Conservation (phyloP, 2,797 vertebrate species). For the Pangasius mekongensis region DNA sequence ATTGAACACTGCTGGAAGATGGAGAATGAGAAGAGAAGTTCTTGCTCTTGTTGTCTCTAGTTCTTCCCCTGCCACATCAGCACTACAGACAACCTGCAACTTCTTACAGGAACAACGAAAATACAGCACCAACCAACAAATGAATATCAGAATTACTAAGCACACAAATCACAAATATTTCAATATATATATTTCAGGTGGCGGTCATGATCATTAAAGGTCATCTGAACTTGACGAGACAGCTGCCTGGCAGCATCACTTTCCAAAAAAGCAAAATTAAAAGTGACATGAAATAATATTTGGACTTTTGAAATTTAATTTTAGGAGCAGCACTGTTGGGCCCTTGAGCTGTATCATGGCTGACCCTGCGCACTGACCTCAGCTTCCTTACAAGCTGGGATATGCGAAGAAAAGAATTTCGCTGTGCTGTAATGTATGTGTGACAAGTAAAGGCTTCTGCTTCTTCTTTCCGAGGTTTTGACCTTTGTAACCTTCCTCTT, state of each 20-base stretch:
- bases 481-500: slow-evolving; percentile 47
- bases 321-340: too few species aligned
- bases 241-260: not conserved
- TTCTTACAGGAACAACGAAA: not conserved
- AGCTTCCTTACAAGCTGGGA: too few species aligned
- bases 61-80: not conserved
- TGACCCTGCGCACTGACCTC: too few species aligned
- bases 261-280: not conserved
- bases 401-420: too few species aligned
- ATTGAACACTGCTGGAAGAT: not conserved
- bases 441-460: too few species aligned
- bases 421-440: too few species aligned
- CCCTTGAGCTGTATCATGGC: too few species aligned
- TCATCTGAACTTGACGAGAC: not conserved
- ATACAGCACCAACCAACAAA: not conserved
- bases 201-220: not conserved
- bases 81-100: not conserved
- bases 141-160: not conserved
- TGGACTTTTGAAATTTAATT: not conserved
- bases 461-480: too few species aligned
- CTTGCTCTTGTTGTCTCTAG: not conserved
- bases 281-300: not conserved
- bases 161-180: not conserved
- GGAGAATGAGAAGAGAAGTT: not conserved
- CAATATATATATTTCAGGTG: not conserved